These are phyloP conservation scores for Fukomys damarensis DNA, from an alignment of 2,113 vertebrate genomes.

Conservation along the genomic window DNA sequence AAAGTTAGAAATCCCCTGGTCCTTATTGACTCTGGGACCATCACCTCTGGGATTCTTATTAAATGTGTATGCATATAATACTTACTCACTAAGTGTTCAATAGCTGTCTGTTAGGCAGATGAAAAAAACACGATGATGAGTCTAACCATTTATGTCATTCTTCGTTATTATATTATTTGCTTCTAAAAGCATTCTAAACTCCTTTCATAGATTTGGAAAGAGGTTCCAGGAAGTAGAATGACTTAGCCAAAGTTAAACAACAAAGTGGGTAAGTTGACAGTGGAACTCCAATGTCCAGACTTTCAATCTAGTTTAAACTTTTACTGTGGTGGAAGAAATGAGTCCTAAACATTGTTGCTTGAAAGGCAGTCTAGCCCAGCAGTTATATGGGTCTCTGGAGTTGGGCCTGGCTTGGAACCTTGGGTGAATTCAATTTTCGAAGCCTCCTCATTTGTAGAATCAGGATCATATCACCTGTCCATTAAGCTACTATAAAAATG, in stretches of 20 bases:
- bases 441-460: conserved; percentile 2
- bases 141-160: background rate
- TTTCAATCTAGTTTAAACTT: conserved; percentile 23
- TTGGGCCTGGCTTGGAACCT: background rate
- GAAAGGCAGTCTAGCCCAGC: background rate
- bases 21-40: background rate
- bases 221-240: conserved; percentile 49
- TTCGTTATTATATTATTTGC: conserved; percentile 3
- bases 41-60: background rate
- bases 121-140: background rate
- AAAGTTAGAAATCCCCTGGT: background rate
- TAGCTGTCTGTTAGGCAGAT: background rate
- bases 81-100: background rate
- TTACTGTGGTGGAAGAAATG: background rate
- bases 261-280: conserved; percentile 10
- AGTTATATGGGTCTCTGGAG: background rate
- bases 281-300: background rate
- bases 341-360: background rate
- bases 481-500: conserved; percentile 18
- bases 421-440: background rate
- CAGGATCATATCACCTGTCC: background rate
- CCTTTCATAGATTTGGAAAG: conserved; percentile 59
- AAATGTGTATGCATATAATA: background rate
- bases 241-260: conserved; percentile 30
- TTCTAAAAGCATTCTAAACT: conserved; percentile 50